Conservation (phyloP, 1,140 invertebrate species). For the Venturia canescens region DNA sequence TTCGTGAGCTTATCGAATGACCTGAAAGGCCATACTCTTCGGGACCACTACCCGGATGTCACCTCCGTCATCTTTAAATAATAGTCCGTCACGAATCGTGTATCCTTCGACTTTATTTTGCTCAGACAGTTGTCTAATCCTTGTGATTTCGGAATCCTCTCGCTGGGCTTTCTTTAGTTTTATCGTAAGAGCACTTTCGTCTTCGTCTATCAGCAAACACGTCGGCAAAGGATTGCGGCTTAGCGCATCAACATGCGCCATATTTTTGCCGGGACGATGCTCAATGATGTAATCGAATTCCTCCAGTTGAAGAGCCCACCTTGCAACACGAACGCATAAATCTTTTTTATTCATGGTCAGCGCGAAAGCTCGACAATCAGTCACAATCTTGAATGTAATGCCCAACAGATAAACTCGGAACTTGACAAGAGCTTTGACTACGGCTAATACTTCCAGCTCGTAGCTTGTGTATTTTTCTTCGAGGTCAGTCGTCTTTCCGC, state of each 20-base stretch:
- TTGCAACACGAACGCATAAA: neutral
- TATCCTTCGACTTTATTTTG: no score
- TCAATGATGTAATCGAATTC: neutral
- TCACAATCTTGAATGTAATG: neutral
- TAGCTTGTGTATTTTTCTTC: slow-evolving; percentile 7
- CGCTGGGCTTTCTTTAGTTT: neutral
- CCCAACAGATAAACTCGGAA: slow-evolving; percentile 1
- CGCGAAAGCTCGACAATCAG: neutral
- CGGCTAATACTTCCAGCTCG: neutral
- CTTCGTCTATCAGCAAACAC: neutral
- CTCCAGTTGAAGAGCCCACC: neutral
- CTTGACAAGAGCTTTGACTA: neutral
- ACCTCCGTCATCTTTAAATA: neutral
- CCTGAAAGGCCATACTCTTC: neutral
- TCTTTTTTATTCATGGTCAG: neutral
- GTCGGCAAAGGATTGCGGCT: slow-evolving; percentile 4
- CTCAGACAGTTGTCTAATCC: no score
- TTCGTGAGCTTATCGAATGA: neutral
- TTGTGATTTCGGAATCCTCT: neutral
- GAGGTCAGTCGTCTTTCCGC: neutral
- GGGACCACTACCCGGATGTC: neutral
- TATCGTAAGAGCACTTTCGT: neutral
- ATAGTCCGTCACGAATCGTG: neutral
- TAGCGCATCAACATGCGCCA: neutral
- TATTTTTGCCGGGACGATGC: slow-evolving; percentile 3